A percentile compares a stretch with the other conserved stretches of the same genome.
phyloP scores from a whole-genome alignment of 1,140 invertebrate genomes.

The Holotrichia oblita region DNA sequence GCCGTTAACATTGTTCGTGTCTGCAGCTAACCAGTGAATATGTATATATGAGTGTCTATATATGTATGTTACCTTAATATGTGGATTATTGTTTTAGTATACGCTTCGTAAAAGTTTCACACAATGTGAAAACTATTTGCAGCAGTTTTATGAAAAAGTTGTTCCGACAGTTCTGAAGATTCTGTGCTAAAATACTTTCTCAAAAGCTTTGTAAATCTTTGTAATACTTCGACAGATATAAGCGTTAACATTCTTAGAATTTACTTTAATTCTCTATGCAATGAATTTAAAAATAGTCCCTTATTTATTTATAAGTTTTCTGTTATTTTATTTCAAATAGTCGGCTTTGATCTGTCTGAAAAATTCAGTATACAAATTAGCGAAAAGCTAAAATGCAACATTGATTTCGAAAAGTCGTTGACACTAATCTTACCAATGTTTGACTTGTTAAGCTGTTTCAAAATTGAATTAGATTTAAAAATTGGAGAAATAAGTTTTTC shows the following conservation, averaged over 20 bases:
- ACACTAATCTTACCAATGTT: conserved; percentile 47
- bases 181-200: background rate
- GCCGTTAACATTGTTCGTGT: too few species aligned
- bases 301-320: conserved; percentile 50
- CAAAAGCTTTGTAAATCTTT: background rate
- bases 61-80: background rate
- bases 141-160: background rate
- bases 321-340: conserved; percentile 48
- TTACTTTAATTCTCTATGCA: background rate
- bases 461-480: conserved; percentile 39
- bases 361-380: conserved; percentile 35
- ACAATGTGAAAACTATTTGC: background rate
- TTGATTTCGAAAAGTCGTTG: background rate
- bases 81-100: background rate
- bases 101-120: background rate
- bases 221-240: background rate
- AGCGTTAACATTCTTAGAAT: background rate
- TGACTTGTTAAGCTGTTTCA: conserved; percentile 54
- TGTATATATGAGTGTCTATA: background rate
- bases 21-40: too few species aligned
- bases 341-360: conserved; percentile 49
- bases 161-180: background rate
- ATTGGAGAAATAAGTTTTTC: conserved; percentile 18
- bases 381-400: background rate
- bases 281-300: background rate